Conservation (phyloP, 2,797 vertebrate species). For the Halcyon chelicuti region DNA sequence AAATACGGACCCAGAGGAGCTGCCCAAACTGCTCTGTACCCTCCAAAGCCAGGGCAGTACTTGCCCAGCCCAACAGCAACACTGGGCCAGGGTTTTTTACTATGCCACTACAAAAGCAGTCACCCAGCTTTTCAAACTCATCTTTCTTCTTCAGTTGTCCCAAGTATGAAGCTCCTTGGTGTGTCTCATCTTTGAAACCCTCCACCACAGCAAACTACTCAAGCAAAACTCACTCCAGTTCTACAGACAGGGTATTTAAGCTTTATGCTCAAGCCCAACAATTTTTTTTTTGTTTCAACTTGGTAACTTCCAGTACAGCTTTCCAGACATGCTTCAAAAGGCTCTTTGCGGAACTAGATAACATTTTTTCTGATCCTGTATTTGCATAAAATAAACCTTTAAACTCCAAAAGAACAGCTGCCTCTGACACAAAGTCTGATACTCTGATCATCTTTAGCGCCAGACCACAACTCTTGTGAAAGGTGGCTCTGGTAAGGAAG, state of each 20-base stretch:
- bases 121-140: neutral
- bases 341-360: neutral
- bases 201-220: neutral
- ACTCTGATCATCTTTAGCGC: neutral
- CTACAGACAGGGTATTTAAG: neutral
- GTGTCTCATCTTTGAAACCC: neutral
- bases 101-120: fast-evolving
- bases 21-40: neutral
- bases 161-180: fast-evolving
- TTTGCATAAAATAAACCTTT: neutral
- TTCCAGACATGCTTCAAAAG: neutral
- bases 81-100: neutral
- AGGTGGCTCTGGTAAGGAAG: neutral
- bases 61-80: fast-evolving
- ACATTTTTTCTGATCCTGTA: neutral
- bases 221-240: neutral
- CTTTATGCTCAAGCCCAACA: neutral
- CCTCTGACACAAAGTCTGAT: neutral
- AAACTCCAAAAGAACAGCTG: neutral
- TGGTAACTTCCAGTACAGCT: neutral
- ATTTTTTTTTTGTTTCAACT: neutral
- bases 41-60: fast-evolving
- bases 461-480: neutral
- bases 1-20: fast-evolving
- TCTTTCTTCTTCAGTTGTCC: too few relatives aligned